Conservation (phyloP, 1,140 invertebrate genomes). For the Atta colombica region DNA sequence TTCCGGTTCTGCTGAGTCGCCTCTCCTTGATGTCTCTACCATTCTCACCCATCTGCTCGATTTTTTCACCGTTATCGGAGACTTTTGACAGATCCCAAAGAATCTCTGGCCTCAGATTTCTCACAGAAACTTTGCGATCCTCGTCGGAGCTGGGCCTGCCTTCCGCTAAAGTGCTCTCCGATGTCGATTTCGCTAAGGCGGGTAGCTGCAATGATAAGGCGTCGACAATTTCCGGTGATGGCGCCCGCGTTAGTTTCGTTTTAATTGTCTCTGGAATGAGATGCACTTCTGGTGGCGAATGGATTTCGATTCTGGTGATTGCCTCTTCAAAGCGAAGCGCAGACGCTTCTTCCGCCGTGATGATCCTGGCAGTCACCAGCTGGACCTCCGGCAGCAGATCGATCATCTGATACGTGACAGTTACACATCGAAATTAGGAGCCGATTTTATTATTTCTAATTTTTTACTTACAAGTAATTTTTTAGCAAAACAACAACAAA, state of each 20-base stretch:
- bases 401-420: background rate
- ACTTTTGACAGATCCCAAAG: constrained; percentile 82
- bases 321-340: constrained; percentile 56
- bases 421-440: background rate
- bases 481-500: too few species aligned
- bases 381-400: constrained; percentile 73
- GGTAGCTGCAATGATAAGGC: constrained; percentile 68
- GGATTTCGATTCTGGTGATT: constrained; percentile 44
- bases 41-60: background rate
- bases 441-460: too few species aligned
- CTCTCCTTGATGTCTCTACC: constrained; percentile 51
- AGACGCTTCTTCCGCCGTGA: constrained; percentile 77
- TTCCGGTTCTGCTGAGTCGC: constrained; percentile 68
- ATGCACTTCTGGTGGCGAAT: constrained; percentile 66
- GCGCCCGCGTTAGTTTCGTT: constrained; percentile 40
- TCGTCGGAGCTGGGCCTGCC: background rate
- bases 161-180: constrained; percentile 77
- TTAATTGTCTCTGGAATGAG: constrained; percentile 39
- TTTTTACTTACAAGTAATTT: too few species aligned
- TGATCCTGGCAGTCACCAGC: constrained; percentile 79
- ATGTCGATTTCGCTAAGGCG: constrained; percentile 78
- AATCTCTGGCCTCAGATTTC: constrained; percentile 82
- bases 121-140: constrained; percentile 77
- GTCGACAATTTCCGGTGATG: constrained; percentile 61
- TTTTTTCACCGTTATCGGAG: constrained; percentile 58